phyloP scores from a whole-genome alignment of 1,140 invertebrate genomes.

The Nasonia longicornis region DNA sequence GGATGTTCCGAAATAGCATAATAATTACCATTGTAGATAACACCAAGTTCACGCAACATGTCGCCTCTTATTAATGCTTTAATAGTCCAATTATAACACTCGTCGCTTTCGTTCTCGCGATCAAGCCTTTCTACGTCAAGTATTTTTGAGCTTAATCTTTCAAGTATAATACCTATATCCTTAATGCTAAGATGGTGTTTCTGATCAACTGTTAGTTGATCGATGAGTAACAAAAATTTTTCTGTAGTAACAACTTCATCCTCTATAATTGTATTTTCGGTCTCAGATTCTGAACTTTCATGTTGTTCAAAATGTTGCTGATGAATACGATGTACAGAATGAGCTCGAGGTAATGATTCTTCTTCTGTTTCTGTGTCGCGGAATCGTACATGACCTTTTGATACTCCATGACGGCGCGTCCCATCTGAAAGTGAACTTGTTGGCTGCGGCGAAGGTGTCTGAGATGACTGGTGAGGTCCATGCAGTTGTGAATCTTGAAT shows the following conservation, averaged over 20 bases:
- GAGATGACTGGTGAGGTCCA: slow-evolving; percentile 58
- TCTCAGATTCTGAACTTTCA: slow-evolving; percentile 91
- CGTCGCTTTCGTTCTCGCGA: slow-evolving; percentile 89
- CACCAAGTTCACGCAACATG: slow-evolving; percentile 87
- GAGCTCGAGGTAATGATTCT: slow-evolving; percentile 58
- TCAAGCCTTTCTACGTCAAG: slow-evolving; percentile 92
- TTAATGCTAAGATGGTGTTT: slow-evolving; percentile 92
- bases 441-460: slow-evolving; percentile 72
- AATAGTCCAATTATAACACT: slow-evolving; percentile 95
- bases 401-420: slow-evolving; percentile 61
- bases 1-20: slow-evolving; percentile 95
- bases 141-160: slow-evolving; percentile 91
- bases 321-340: not conserved
- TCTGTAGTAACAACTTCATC: slow-evolving; percentile 89
- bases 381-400: slow-evolving; percentile 69
- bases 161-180: slow-evolving; percentile 94
- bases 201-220: slow-evolving; percentile 91
- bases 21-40: slow-evolving; percentile 96
- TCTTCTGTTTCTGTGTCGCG: slow-evolving; percentile 67
- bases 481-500: slow-evolving; percentile 81
- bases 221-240: slow-evolving; percentile 91
- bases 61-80: slow-evolving; percentile 92
- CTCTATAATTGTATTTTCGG: slow-evolving; percentile 91
- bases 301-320: slow-evolving; percentile 65
- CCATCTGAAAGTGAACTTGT: slow-evolving; percentile 68